A percentile compares a stretch with the other conserved stretches of the same genome.
Conservation (phyloP, 1,140 invertebrate species). For the Lepidurus packardi region DNA sequence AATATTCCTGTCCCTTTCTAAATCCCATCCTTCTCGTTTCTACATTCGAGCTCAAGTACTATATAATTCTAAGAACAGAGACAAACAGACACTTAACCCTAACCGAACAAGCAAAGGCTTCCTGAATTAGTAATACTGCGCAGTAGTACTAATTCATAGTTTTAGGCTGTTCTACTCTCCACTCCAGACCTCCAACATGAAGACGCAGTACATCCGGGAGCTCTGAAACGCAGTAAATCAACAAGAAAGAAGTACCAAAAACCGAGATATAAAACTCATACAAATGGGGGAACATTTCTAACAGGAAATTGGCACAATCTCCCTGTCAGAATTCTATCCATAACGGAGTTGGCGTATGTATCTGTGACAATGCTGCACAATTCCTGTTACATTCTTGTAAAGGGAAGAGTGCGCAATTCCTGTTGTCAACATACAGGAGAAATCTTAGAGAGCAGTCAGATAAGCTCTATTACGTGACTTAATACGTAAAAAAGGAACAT, state of each 20-base stretch:
- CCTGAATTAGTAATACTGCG: neutral
- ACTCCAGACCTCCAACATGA: neutral
- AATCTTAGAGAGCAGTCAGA: neutral
- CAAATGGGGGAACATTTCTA: neutral
- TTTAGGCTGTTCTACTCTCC: neutral
- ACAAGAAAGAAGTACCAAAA: neutral
- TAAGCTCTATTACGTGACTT: neutral
- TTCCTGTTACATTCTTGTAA: no score
- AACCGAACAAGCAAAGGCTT: neutral
- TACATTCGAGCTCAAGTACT: no score
- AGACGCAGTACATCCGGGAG: neutral
- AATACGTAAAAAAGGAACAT: neutral
- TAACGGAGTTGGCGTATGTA: no score
- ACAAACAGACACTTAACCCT: no score
- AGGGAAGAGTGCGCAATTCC: no score
- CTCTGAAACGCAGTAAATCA: neutral
- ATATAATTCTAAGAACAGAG: no score
- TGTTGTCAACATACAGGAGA: neutral
- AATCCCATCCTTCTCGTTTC: no score
- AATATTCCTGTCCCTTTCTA: no score
- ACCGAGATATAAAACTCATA: neutral
- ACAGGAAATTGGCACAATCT: neutral
- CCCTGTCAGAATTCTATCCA: no score
- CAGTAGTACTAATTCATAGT: constrained; percentile 3
- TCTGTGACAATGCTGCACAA: no score